Evolutionary conservation across 1,140 invertebrate genomes (phyloP), one percentile per base, ranked within the genome.

Genomic region (Callitettix versicolor): DNA sequence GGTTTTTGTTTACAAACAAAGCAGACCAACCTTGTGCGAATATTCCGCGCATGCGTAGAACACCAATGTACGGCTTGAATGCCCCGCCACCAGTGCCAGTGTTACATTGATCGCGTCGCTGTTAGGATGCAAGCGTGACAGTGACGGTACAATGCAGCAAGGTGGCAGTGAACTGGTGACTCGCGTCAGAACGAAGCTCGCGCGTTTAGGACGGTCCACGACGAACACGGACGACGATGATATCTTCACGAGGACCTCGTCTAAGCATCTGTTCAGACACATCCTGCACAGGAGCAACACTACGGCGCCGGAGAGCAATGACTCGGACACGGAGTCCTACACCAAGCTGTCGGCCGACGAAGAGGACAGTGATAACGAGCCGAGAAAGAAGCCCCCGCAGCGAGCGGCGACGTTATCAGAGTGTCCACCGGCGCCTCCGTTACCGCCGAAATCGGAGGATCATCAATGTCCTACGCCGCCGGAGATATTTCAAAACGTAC

Each of bases 131-230:
- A 7, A 3, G 43, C 15, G 12, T 14, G 43, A 21, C 43, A 43
- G 17, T 26, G 38, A n/a, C 36, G 11, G 26, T 36, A 34, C 38
- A 52, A 46, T 43, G 38, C 24, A 21, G 43, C 41, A 48, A 42
- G 15, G 33, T 22, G 24, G 50, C 42, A 33, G 43, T 42, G 41
- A 55, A 20, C 42, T 47, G 43, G 44, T 55, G 50, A 61, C 56
- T 4, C 64, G 64, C 42, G 60, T 69, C 15, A 3, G 66, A 68
- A 22, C 62, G 55, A 21, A 49, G 58, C 36, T 63, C 58, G 14
- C 50, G 24, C 18, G 44, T 21, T 17, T 51, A 12, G 54, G 54
- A 12, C 26, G 54, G 4, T 48, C 55, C 41, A 48, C 49, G 17
- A 48, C 47, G n/a, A 59, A 60, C 22, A 43, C 24, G 55, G 54